These are phyloP conservation scores for Nothoprocta pentlandii DNA, from an alignment of 2,113 vertebrate species.

Conservation along the genomic window DNA sequence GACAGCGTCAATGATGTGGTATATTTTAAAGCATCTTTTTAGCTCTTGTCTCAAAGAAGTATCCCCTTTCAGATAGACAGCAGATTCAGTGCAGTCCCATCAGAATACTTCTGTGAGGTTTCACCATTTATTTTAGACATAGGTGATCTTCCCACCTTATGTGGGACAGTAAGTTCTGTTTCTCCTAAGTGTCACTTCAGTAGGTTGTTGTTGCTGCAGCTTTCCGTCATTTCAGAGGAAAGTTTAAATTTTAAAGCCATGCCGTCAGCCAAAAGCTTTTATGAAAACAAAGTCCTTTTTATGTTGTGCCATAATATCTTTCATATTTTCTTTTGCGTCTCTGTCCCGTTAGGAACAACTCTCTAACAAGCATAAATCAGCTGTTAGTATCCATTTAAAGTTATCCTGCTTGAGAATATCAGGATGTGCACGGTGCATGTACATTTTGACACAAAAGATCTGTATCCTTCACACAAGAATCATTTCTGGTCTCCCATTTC, in stretches of 20 bases:
- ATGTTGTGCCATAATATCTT: background rate
- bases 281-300: slow-evolving; percentile 29
- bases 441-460: slow-evolving; percentile 9
- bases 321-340: slow-evolving; percentile 20
- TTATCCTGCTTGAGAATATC: slow-evolving; percentile 36
- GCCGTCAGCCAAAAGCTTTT: background rate
- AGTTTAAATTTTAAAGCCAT: slow-evolving; percentile 34
- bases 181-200: background rate
- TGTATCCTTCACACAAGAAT: background rate
- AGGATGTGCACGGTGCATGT: background rate
- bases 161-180: background rate
- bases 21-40: background rate
- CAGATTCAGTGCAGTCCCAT: background rate
- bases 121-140: background rate
- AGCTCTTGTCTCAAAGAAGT: background rate
- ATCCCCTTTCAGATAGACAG: background rate
- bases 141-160: background rate
- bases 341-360: background rate
- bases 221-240: background rate
- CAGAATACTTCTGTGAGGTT: background rate
- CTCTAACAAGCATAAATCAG: background rate
- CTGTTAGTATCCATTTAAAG: slow-evolving; percentile 29
- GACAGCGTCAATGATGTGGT: background rate
- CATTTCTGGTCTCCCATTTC: background rate
- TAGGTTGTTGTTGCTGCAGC: background rate